Conservation (phyloP, 1,140 invertebrate species). For the Orussus abietinus region DNA sequence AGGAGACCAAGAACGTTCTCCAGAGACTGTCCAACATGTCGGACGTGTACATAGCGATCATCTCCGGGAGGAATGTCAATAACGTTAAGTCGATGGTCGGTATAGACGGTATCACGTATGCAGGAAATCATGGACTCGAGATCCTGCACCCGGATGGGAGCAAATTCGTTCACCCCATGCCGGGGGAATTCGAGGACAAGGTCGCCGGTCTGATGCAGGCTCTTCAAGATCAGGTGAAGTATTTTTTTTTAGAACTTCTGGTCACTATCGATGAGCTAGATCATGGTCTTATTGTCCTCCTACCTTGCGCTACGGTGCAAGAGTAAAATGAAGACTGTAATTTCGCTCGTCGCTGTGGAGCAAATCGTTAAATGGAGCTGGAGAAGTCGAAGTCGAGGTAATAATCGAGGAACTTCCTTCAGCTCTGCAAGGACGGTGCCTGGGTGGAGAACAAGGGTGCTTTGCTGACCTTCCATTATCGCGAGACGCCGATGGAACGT, state of each 20-base stretch:
- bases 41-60: slow-evolving; percentile 84
- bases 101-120: slow-evolving; percentile 85
- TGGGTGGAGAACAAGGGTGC: slow-evolving; percentile 92
- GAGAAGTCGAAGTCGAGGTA: no score
- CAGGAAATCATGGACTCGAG: slow-evolving; percentile 85
- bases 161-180: slow-evolving; percentile 87
- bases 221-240: slow-evolving; percentile 73
- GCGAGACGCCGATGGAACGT: slow-evolving; percentile 70
- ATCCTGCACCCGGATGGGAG: slow-evolving; percentile 86
- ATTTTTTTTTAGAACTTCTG: not conserved
- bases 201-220: slow-evolving; percentile 73
- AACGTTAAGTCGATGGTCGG: slow-evolving; percentile 89
- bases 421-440: slow-evolving; percentile 80
- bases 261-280: no score
- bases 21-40: slow-evolving; percentile 81
- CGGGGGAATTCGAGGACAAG: slow-evolving; percentile 77
- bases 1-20: slow-evolving; percentile 80
- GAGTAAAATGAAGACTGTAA: no score
- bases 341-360: no score
- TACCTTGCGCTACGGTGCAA: no score
- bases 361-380: no score
- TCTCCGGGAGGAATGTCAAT: slow-evolving; percentile 80
- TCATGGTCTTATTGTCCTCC: no score
- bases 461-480: slow-evolving; percentile 82
- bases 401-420: no score